Conservation (phyloP, 2,888 invertebrate genomes). For the Pristionchus japonicus region DNA sequence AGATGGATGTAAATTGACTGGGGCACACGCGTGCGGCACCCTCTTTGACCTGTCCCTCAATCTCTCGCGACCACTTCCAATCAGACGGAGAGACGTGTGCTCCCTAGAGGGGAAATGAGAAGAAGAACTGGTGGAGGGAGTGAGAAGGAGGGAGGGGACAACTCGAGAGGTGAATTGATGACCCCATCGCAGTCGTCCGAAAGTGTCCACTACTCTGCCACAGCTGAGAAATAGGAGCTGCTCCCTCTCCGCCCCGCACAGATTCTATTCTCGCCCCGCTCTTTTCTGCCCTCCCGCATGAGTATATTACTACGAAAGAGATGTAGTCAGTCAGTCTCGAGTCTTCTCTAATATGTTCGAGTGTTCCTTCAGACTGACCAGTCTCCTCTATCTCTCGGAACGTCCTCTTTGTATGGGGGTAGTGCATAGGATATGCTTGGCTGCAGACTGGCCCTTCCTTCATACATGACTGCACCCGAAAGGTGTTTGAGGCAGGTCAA, state of each 20-base stretch:
- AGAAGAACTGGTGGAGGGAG: slow-evolving; percentile 5
- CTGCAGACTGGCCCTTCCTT: slow-evolving; percentile 33
- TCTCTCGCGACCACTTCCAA: slow-evolving; percentile 22
- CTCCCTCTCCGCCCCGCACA: not conserved
- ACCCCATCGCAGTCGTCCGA: not conserved
- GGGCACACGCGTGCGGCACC: not conserved
- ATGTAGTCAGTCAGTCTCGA: not conserved
- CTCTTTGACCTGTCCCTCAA: slow-evolving; percentile 33
- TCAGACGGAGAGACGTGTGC: not conserved
- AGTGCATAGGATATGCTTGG: slow-evolving; percentile 23
- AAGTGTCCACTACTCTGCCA: slow-evolving; percentile 32
- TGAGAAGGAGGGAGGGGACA: not conserved
- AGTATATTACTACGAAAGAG: slow-evolving; percentile 17
- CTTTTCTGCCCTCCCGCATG: slow-evolving; percentile 17
- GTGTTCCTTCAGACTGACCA: slow-evolving; percentile 21
- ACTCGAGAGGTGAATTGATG: slow-evolving; percentile 36
- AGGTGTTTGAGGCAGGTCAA: not conserved
- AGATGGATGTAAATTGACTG: slow-evolving; percentile 16
- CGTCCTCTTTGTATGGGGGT: not conserved
- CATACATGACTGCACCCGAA: not conserved
- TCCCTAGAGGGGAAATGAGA: not conserved
- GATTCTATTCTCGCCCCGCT: not conserved
- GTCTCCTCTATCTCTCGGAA: not conserved
- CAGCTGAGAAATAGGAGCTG: slow-evolving; percentile 16
- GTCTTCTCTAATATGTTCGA: not conserved